phyloP scores from a whole-genome alignment of 1,140 invertebrate species.

The Tetragonula clypearis region DNA sequence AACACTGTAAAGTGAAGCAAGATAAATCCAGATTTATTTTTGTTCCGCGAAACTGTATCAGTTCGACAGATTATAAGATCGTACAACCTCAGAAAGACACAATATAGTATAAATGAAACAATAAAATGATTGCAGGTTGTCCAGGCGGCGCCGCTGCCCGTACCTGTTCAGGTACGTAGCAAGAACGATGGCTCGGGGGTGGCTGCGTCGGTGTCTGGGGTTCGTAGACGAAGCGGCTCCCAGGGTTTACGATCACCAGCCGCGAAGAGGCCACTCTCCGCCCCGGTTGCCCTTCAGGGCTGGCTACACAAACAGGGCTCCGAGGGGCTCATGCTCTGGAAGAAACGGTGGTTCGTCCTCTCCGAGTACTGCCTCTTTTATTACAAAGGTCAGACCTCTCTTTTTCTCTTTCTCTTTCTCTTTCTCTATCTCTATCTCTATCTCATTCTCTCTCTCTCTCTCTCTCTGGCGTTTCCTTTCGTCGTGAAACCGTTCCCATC shows the following conservation, averaged over 20 bases:
- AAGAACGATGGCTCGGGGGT: conserved; percentile 79
- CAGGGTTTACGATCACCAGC: conserved; percentile 87
- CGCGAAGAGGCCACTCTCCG: conserved; percentile 89
- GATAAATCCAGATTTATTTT: no score
- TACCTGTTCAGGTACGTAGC: conserved; percentile 70
- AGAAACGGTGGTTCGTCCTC: conserved; percentile 96
- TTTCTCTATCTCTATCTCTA: no score
- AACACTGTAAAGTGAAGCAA: no score
- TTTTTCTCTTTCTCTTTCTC: no score
- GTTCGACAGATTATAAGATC: no score
- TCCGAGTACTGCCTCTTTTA: conserved; percentile 97
- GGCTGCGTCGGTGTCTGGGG: conserved; percentile 80
- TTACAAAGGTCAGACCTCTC: conserved; percentile 90
- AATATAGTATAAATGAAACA: neutral
- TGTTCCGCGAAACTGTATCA: no score
- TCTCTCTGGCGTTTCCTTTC: neutral
- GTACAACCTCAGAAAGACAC: neutral
- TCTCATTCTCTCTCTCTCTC: neutral
- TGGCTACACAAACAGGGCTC: conserved; percentile 97
- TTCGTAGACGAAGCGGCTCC: conserved; percentile 85
- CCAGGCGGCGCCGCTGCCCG: conserved; percentile 70
- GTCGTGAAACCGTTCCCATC: neutral
- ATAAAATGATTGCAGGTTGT: conserved; percentile 68
- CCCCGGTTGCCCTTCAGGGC: conserved; percentile 92
- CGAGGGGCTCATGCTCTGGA: conserved; percentile 95